These are phyloP conservation scores for Pinctada fucata DNA, from an alignment of 2,888 invertebrate genomes.

Conservation along the genomic window DNA sequence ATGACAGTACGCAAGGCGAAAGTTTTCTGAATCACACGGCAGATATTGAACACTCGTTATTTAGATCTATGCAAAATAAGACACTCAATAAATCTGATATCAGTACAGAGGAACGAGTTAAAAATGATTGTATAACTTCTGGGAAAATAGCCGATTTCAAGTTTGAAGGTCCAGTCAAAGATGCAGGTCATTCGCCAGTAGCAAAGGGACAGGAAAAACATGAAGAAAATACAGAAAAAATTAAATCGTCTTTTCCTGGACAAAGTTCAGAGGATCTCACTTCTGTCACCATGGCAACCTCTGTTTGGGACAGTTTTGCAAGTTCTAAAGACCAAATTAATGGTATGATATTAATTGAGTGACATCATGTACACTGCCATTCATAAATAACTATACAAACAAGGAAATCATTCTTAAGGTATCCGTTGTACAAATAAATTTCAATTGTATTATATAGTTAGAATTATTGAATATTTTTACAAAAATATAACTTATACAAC, in stretches of 20 bases:
- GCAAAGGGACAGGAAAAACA: neutral
- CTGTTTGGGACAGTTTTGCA: constrained; percentile 58
- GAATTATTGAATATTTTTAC: too few relatives aligned
- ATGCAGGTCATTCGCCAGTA: neutral
- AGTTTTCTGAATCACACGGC: neutral
- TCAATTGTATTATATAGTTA: too few relatives aligned
- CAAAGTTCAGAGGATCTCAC: constrained; percentile 41
- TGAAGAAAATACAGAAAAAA: neutral
- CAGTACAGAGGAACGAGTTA: neutral
- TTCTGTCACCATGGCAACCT: constrained; percentile 55
- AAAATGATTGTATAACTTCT: neutral
- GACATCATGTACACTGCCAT: too few relatives aligned
- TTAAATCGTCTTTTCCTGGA: neutral
- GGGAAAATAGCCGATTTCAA: neutral
- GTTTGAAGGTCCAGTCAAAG: neutral
- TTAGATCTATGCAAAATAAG: constrained; percentile 10
- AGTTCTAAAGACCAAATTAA: neutral
- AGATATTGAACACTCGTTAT: neutral
- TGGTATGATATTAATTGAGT: too few relatives aligned
- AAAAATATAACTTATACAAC: too few relatives aligned
- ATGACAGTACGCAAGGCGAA: neutral
- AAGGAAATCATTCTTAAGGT: too few relatives aligned
- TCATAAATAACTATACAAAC: too few relatives aligned
- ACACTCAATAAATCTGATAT: constrained; percentile 16
- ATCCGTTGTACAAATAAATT: too few relatives aligned